Conservation (phyloP, 1,140 invertebrate species). For the Platorchestia sp. region DNA sequence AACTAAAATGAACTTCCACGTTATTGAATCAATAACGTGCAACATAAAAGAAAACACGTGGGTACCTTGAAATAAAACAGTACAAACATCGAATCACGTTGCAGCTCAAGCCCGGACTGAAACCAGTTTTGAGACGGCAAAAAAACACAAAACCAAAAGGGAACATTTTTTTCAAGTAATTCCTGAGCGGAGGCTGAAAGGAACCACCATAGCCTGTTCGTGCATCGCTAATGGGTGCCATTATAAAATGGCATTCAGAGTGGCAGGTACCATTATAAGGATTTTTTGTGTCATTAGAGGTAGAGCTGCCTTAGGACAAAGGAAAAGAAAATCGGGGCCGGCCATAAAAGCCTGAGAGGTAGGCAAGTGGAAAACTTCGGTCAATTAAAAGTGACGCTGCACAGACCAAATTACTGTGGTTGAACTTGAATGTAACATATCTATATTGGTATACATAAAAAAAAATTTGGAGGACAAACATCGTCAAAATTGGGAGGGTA, state of each 20-base stretch:
- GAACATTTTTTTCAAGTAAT: background rate
- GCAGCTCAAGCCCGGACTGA: background rate
- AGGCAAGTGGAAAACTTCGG: background rate
- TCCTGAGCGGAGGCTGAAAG: background rate
- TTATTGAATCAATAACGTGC: background rate
- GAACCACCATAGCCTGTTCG: background rate
- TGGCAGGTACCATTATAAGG: background rate
- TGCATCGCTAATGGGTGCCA: conserved; percentile 43
- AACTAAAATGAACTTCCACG: background rate
- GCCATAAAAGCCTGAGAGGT: background rate
- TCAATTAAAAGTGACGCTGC: background rate
- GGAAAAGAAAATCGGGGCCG: background rate
- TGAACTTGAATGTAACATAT: too few species aligned
- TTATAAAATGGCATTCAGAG: background rate
- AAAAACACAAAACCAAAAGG: background rate
- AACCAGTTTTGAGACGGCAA: background rate
- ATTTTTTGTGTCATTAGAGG: conserved; percentile 38
- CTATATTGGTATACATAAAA: too few species aligned
- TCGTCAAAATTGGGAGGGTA: too few species aligned
- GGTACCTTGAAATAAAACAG: background rate
- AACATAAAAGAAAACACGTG: background rate
- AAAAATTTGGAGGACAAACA: too few species aligned
- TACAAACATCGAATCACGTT: background rate
- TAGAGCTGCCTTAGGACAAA: background rate
- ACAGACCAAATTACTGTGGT: background rate